Evolutionary conservation across 2,888 invertebrate species (phyloP), one percentile per base, ranked within the genome.

Genomic region (Tricholauxania praeusta): DNA sequence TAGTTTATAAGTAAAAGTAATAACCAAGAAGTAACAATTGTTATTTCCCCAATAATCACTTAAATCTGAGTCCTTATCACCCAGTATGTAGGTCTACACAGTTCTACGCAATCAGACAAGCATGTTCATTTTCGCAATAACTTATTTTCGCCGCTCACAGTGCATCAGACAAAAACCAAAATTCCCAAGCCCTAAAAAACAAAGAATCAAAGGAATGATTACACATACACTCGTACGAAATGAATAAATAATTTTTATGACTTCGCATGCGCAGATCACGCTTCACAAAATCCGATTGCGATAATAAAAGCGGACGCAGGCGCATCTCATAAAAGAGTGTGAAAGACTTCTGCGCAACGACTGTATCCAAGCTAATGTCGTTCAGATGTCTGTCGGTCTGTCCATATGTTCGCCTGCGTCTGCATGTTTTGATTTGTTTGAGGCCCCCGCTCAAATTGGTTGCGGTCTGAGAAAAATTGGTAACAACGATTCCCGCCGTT

Each of bases 221-320:
- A 52, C 52, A 19, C 15, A 57, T 12, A 51, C 48, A 51, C 17
- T 32, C n/a, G 17, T 52, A 62, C 15, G 10, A 39, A 59, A 48
- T 49, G 39, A 17, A 64, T 28, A 60, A 49, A 51, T 69, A 48
- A 60, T 69, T 60, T 28, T 69, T 69, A 69, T 52, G 69, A 52
- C 32, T 69, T 52, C 49, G 69, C 60, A 62, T 69, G 60, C 60
- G 69, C 69, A 52, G 51, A 69, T 62, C 69, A 69, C 69, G 69
- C 69, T 69, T 69, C 69, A 69, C 60, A 39, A 69, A 69, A 69
- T 69, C 62, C 69, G 69, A 69, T 69, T 60, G 62, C 69, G 69
- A 69, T 69, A 69, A 69, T 69, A 69, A 69, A 60, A 69, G 69
- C 49, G 14, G 47, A 48, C 59, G 69, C 69, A 49, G 68, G 60